Conservation (phyloP, 2,888 invertebrate species). For the Linyphia triangularis region DNA sequence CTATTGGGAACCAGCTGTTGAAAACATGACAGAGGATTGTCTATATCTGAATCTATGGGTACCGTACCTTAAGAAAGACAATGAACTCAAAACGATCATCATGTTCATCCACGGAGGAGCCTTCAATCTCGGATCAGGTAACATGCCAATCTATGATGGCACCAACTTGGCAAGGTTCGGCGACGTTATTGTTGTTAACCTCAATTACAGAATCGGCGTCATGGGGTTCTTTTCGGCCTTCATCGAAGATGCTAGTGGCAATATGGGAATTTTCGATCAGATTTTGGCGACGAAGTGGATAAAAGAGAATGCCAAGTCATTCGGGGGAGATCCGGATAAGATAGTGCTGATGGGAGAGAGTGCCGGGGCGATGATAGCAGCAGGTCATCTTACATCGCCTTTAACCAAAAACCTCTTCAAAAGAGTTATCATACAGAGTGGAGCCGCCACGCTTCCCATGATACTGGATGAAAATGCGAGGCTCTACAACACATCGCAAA, state of each 20-base stretch:
- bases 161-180: constrained; percentile 41
- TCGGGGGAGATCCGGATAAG: constrained; percentile 65
- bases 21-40: constrained; percentile 75
- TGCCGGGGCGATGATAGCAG: constrained; percentile 59
- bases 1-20: constrained; percentile 41
- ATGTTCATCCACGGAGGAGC: constrained; percentile 74
- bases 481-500: constrained; percentile 17
- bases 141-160: constrained; percentile 57
- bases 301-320: constrained; percentile 48
- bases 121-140: constrained; percentile 52
- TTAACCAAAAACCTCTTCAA: constrained; percentile 52
- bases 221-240: constrained; percentile 72
- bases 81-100: constrained; percentile 51
- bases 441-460: constrained; percentile 35
- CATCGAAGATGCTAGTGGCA: constrained; percentile 65
- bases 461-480: constrained; percentile 31
- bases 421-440: constrained; percentile 69
- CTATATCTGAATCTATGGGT: constrained; percentile 76
- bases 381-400: constrained; percentile 65
- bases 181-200: constrained; percentile 63
- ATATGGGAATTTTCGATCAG: constrained; percentile 74
- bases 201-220: constrained; percentile 72
- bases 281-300: constrained; percentile 69
- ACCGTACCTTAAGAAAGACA: constrained; percentile 32
- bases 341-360: constrained; percentile 71